Base-by-base conservation (phyloP, 2,888 invertebrate species). In the Leucoma salicis region DNA sequence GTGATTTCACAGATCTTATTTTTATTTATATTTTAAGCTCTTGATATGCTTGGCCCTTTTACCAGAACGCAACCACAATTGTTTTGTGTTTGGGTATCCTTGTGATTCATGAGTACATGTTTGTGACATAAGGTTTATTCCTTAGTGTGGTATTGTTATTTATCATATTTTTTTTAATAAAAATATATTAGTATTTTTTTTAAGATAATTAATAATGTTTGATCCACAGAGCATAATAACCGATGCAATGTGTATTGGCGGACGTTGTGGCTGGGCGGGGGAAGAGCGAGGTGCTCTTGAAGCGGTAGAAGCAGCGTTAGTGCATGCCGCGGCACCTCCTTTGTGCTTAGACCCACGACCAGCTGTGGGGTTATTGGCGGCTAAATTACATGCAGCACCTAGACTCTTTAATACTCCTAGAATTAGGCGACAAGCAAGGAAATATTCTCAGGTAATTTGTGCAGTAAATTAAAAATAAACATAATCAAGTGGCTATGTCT, bases 261-360 rank as follows among this genome's bases (percentile, higher is more conserved):
- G 83, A 0, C 78, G 82, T 0, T 83, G 83, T 42, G 89, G 89
- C 0, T 95, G 95, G 94, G 93, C 92, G 16, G 92, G 92, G 14
- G 95, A 96, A 53, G 96, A 96, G 69, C 91, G 94, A 46, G 91
- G 94, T 41, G 91, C 93, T 0, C 41, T 84, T 7, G 87, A 87
- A 39, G 85, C 85, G 35, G 82, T 97, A 42, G 98, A 98, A 78
- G 95, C 96, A 50, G 95, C 96, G 60, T 79, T 98, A 46, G 92
- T 98, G 27, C 92, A 96, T 66, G 95, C 96, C 10, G 95, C 96
- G 3, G 94, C 95, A 50, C 96, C 96, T 10, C 96, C 95, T 3
- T 86, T 98, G 24, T 98, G 97, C 77, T 91, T 98, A 37, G 97
- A 97, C 82, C 97, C 98, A 2, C 94, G 95, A 66, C 96, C 96